These are phyloP conservation scores for Telmatherina bonti DNA, from an alignment of 2,797 vertebrate species.

Conservation along the genomic window DNA sequence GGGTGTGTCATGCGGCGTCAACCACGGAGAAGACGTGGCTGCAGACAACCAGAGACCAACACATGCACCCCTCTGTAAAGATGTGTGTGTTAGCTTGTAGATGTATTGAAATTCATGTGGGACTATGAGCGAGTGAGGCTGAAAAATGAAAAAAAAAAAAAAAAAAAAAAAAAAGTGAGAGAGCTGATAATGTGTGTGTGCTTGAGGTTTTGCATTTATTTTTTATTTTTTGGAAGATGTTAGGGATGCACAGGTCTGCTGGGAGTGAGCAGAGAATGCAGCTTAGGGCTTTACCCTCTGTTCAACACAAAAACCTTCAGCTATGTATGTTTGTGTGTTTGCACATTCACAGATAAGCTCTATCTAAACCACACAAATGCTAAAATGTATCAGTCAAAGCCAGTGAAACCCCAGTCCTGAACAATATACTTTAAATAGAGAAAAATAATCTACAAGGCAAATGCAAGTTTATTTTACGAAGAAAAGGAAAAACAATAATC, in stretches of 20 bases:
- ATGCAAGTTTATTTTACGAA: constrained; percentile 26
- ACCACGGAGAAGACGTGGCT: constrained; percentile 99
- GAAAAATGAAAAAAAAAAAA: constrained; percentile 12
- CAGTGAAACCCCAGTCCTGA: constrained; percentile 5
- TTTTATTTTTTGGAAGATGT: constrained; percentile 47
- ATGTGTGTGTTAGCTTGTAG: constrained; percentile 83
- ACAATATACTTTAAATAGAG: constrained; percentile 15
- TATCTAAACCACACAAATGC: constrained; percentile 3
- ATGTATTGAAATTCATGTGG: constrained; percentile 44
- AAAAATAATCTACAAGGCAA: constrained; percentile 17
- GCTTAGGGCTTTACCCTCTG: constrained; percentile 91
- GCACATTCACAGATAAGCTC: constrained; percentile 16
- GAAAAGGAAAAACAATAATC: constrained; percentile 47
- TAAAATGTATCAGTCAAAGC: background rate
- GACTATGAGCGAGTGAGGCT: constrained; percentile 25
- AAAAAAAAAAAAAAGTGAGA: constrained; percentile 1
- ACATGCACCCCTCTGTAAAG: constrained; percentile 87
- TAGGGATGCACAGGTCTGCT: constrained; percentile 89
- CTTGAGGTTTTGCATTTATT: constrained; percentile 36
- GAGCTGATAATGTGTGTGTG: constrained; percentile 22
- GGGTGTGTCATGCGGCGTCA: constrained; percentile 98
- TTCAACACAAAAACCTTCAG: constrained; percentile 67
- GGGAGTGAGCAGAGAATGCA: constrained; percentile 98
- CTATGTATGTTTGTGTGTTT: constrained; percentile 19
- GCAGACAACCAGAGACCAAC: constrained; percentile 98